phyloP scores from a whole-genome alignment of 2,797 vertebrate species.

The Pseudochaenichthys georgianus region DNA sequence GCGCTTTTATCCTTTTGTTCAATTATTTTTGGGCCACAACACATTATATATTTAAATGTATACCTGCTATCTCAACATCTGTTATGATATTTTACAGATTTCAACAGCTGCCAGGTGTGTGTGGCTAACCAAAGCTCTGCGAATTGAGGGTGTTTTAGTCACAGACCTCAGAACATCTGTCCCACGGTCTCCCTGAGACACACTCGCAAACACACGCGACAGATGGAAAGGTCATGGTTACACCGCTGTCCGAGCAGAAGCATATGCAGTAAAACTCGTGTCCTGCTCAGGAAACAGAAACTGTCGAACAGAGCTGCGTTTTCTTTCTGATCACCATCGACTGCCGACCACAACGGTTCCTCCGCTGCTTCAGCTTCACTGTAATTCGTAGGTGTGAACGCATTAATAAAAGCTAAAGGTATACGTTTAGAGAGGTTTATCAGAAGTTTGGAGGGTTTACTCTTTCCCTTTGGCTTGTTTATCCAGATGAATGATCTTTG shows the following conservation, averaged over 20 bases:
- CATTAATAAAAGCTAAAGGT: slow-evolving; percentile 1
- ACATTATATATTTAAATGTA: no score
- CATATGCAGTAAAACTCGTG: not conserved
- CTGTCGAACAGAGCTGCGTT: not conserved
- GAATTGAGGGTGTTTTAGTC: not conserved
- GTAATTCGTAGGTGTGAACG: not conserved
- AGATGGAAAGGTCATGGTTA: slow-evolving; percentile 31
- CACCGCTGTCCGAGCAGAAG: slow-evolving; percentile 42
- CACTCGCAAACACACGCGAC: not conserved
- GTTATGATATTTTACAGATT: not conserved
- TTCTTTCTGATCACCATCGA: slow-evolving; percentile 28
- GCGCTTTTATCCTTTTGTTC: no score
- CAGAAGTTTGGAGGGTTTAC: not conserved
- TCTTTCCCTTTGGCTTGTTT: not conserved
- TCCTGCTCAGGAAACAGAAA: slow-evolving; percentile 28
- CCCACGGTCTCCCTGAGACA: not conserved
- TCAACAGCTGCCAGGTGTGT: slow-evolving; percentile 34
- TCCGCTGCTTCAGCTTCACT: not conserved
- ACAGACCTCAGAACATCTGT: not conserved
- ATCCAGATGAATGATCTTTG: not conserved
- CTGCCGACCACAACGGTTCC: not conserved
- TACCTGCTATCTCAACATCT: not conserved
- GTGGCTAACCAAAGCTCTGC: slow-evolving; percentile 10
- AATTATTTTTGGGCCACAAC: not conserved
- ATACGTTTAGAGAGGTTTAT: not conserved